A percentile compares a stretch with the other conserved stretches of the same genome.
phyloP scores from a whole-genome alignment of 2,797 vertebrate genomes.

The Gila robusta region DNA sequence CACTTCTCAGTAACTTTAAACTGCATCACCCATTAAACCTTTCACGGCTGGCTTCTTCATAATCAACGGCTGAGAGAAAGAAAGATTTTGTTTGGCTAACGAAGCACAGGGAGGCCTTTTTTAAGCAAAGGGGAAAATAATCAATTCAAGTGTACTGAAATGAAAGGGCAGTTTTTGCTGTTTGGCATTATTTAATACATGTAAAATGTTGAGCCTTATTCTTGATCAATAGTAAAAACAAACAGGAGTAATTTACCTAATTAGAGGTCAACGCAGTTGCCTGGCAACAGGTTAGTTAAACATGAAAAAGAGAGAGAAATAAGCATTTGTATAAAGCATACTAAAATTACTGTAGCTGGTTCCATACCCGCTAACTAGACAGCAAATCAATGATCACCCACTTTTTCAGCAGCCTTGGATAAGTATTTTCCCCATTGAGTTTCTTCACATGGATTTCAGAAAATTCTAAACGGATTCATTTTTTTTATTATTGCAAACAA shows the following conservation, averaged over 20 bases:
- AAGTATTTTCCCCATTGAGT: neutral
- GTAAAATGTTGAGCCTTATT: constrained; percentile 28
- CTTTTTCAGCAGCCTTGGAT: neutral
- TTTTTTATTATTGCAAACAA: too few species aligned
- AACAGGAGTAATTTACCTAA: constrained; percentile 72
- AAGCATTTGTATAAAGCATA: constrained; percentile 63
- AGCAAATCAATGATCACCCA: neutral
- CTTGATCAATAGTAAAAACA: constrained; percentile 63
- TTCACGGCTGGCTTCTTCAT: neutral
- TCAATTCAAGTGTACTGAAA: constrained; percentile 42
- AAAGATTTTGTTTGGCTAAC: neutral
- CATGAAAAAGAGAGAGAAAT: constrained; percentile 29
- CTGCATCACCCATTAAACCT: constrained; percentile 1
- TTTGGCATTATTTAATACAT: constrained; percentile 36
- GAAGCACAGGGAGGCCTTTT: constrained; percentile 9
- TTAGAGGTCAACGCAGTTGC: constrained; percentile 72
- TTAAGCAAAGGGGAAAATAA: constrained; percentile 29
- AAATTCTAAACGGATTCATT: too few species aligned
- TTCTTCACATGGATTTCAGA: neutral
- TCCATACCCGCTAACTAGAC: neutral
- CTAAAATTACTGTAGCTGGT: constrained; percentile 52
- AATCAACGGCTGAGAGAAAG: constrained; percentile 10
- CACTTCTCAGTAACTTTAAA: neutral
- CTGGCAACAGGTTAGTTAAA: constrained; percentile 76
- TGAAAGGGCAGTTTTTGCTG: constrained; percentile 31